Conservation (phyloP, 2,888 invertebrate genomes). For the Cyrtodaria siliqua region DNA sequence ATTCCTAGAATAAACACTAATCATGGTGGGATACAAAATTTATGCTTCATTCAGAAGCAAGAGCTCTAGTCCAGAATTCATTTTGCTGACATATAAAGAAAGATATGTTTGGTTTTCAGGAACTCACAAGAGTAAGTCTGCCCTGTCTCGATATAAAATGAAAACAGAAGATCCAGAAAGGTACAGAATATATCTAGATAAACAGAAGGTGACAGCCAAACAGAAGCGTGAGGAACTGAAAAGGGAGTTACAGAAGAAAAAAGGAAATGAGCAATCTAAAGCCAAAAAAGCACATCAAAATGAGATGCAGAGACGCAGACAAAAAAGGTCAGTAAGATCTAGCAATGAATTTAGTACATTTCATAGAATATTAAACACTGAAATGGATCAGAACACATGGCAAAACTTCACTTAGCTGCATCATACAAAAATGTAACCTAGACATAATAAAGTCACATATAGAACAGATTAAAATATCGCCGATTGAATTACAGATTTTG, state of each 20-base stretch:
- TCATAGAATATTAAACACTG: too few relatives aligned
- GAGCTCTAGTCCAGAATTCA: conserved; percentile 12
- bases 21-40: conserved; percentile 14
- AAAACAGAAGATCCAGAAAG: conserved; percentile 35
- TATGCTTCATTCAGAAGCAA: conserved; percentile 4
- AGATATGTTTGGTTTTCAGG: conserved; percentile 17
- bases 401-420: too few relatives aligned
- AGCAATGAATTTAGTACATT: too few relatives aligned
- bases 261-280: conserved; percentile 27
- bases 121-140: too few relatives aligned
- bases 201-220: conserved; percentile 24
- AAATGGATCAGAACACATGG: too few relatives aligned
- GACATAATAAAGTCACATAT: too few relatives aligned
- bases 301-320: conserved; percentile 41
- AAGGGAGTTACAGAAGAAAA: conserved; percentile 37
- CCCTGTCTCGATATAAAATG: conserved; percentile 30
- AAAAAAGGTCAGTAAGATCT: too few relatives aligned
- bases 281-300: conserved; percentile 37
- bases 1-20: conserved; percentile 1
- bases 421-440: too few relatives aligned
- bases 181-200: conserved; percentile 28
- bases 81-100: conserved; percentile 11
- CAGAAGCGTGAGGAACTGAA: conserved; percentile 29
- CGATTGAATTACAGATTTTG: too few relatives aligned
- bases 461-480: too few relatives aligned